These are phyloP conservation scores for Caretta caretta DNA, from an alignment of 2,113 vertebrate genomes.

Conservation along the genomic window DNA sequence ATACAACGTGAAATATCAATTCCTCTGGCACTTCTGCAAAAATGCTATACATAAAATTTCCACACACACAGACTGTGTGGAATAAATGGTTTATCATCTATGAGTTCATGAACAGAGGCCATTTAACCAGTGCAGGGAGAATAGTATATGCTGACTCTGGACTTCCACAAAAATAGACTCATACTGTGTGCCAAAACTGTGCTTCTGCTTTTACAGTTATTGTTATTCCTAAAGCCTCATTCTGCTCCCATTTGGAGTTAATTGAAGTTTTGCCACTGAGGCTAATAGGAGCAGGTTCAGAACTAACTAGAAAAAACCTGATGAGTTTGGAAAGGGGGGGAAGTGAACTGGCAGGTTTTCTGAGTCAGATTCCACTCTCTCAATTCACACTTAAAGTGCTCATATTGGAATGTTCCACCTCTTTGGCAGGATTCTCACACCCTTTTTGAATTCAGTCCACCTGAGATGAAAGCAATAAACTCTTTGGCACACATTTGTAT, in stretches of 20 bases:
- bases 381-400: neutral
- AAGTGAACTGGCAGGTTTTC: neutral
- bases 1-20: neutral
- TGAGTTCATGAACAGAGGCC: neutral
- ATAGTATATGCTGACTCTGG: neutral
- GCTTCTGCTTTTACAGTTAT: neutral
- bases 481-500: neutral
- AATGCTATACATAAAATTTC: neutral
- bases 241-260: neutral
- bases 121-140: neutral
- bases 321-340: rapidly evolving
- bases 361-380: rapidly evolving
- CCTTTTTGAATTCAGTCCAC: neutral
- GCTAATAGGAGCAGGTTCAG: neutral
- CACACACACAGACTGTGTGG: neutral
- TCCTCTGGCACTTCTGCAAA: neutral
- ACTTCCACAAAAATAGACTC: neutral
- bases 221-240: neutral
- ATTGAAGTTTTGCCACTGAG: neutral
- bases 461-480: neutral
- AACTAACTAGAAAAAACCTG: rapidly evolving
- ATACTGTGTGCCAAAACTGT: rapidly evolving
- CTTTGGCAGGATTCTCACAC: neutral
- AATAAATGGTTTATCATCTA: neutral
- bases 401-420: neutral